A percentile compares a stretch with the other conserved stretches of the same genome.
Conservation (phyloP, 2,113 vertebrate genomes). For the Anarhynchus alexandrinus region DNA sequence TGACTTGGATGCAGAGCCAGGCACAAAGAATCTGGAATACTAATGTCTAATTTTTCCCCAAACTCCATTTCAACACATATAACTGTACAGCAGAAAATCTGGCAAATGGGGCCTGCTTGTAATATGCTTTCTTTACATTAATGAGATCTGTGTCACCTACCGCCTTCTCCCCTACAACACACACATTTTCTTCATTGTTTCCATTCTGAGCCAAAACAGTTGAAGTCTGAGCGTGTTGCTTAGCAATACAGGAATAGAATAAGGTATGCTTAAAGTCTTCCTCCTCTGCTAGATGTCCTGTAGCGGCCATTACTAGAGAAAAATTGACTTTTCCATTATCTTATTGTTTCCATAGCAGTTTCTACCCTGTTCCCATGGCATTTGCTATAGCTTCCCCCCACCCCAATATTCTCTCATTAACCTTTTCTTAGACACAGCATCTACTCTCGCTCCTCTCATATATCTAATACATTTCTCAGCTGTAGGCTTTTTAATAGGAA, state of each 20-base stretch:
- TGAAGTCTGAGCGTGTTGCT: slow-evolving; percentile 22
- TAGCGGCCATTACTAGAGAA: not conserved
- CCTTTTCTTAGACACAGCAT: slow-evolving; percentile 1
- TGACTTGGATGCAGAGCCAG: not conserved
- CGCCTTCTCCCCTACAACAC: not conserved
- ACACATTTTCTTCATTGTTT: not conserved
- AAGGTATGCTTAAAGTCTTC: not conserved
- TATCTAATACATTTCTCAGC: not conserved
- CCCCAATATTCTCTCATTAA: not conserved
- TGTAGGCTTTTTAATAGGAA: not conserved
- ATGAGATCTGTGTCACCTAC: not conserved
- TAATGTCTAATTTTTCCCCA: not conserved
- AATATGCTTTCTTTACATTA: not conserved
- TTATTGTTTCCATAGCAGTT: slow-evolving; percentile 39
- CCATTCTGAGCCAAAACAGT: not conserved
- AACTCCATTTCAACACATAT: not conserved
- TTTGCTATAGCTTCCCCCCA: not conserved
- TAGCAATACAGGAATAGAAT: slow-evolving; percentile 28
- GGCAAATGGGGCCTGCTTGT: not conserved
- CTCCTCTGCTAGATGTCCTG: slow-evolving; percentile 18
- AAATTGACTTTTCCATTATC: slow-evolving; percentile 32
- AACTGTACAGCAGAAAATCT: not conserved
- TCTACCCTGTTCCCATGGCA: not conserved
- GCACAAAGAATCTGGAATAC: not conserved
- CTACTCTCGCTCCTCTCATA: not conserved